phyloP scores from a whole-genome alignment of 1,140 invertebrate species.

The Rhopalosiphum padi region DNA sequence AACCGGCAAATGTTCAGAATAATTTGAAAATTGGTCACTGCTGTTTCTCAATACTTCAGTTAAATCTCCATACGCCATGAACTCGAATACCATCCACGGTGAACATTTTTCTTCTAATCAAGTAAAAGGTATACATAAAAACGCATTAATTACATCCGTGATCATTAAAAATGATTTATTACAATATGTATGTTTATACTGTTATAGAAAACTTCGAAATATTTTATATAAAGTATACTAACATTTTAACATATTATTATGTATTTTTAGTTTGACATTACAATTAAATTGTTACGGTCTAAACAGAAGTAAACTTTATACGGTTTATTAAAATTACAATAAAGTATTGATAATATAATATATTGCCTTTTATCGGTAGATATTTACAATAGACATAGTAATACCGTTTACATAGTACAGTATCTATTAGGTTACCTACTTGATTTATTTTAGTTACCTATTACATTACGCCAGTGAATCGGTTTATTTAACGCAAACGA shows the following conservation, averaged over 20 bases:
- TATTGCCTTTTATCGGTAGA: neutral
- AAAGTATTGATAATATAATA: neutral
- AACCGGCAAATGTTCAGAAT: conserved; percentile 61
- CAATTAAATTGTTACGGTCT: no score
- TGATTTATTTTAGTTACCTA: neutral
- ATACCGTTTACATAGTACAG: neutral
- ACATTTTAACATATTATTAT: neutral
- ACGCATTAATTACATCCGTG: neutral
- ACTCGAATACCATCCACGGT: conserved; percentile 94
- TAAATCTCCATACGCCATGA: conserved; percentile 88
- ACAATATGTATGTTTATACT: neutral
- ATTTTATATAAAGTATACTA: neutral
- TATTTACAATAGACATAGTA: neutral
- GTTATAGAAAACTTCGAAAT: neutral
- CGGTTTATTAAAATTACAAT: neutral
- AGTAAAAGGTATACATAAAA: neutral
- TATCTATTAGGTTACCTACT: neutral
- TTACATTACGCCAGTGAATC: neutral
- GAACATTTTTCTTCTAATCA: conserved; percentile 70
- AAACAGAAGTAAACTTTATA: neutral
- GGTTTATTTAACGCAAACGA: neutral
- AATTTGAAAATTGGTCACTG: conserved; percentile 64
- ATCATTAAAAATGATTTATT: no score
- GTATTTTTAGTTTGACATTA: neutral
- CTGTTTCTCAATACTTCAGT: conserved; percentile 81